Percentiles rank a stretch among this genome's conserved stretches.
These are phyloP conservation scores for Drosophila subquinaria DNA, from an alignment of 2,888 invertebrate genomes.

Conservation along the genomic window DNA sequence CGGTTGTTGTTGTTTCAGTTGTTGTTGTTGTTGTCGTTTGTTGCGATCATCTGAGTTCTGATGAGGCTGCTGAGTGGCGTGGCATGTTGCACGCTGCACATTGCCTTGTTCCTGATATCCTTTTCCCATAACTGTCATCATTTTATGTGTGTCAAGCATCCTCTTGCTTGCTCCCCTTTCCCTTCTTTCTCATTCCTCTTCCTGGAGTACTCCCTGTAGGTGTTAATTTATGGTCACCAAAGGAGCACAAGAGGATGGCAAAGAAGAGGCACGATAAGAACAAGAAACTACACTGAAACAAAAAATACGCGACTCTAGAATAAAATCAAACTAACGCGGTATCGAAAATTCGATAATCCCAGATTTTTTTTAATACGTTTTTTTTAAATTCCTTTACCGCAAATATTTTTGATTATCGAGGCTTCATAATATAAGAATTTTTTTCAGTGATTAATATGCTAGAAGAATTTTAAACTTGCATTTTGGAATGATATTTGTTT, in stretches of 20 bases:
- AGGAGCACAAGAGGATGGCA: constrained; percentile 30
- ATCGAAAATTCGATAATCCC: too few species aligned
- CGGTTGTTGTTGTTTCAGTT: not conserved
- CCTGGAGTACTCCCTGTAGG: constrained; percentile 51
- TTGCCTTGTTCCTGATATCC: constrained; percentile 61
- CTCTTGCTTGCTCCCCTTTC: not conserved
- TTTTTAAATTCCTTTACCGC: too few species aligned
- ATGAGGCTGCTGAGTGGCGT: constrained; percentile 18
- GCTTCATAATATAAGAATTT: too few species aligned
- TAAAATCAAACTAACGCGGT: too few species aligned
- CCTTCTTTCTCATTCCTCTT: not conserved
- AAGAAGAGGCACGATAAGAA: constrained; percentile 35
- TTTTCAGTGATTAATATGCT: too few species aligned
- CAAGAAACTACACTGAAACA: constrained; percentile 5
- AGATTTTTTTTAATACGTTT: too few species aligned
- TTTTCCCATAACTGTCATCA: constrained; percentile 77
- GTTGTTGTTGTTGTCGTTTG: constrained; percentile 10
- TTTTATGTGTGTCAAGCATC: constrained; percentile 45
- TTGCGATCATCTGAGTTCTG: constrained; percentile 33
- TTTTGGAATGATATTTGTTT: too few species aligned
- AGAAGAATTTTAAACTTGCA: too few species aligned
- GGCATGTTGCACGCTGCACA: constrained; percentile 14
- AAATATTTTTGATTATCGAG: too few species aligned
- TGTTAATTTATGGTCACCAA: constrained; percentile 76
- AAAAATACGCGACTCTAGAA: too few species aligned